Percentiles rank a stretch among this genome's conserved stretches.
phyloP scores from a whole-genome alignment of 2,113 vertebrate species.

The Asarcornis scutulata region DNA sequence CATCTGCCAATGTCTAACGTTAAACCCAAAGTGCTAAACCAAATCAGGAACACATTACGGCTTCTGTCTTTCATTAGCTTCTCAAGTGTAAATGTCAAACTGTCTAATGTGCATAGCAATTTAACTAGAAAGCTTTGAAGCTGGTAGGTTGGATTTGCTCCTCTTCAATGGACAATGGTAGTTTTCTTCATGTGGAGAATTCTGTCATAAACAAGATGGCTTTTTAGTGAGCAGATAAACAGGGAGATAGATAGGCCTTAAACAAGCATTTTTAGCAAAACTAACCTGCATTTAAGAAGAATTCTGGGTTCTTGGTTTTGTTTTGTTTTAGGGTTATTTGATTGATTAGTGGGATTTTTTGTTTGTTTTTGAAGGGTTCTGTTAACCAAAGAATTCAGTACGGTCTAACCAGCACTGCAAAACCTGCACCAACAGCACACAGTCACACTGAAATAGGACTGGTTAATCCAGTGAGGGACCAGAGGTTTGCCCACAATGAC shows the following conservation, averaged over 20 bases:
- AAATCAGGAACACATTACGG: neutral
- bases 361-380: neutral
- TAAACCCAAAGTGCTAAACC: constrained; percentile 83
- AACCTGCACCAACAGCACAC: neutral
- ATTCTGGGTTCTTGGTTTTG: neutral
- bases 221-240: neutral
- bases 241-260: neutral
- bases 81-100: neutral
- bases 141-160: neutral
- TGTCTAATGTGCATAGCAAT: neutral
- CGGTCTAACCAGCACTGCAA: neutral
- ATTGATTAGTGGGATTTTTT: neutral
- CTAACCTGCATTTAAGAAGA: neutral
- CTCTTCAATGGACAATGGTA: neutral
- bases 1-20: constrained; percentile 83
- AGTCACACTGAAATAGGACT: neutral
- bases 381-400: neutral
- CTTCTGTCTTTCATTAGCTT: neutral
- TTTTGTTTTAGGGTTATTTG: neutral
- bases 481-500: neutral
- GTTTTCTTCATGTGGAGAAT: neutral
- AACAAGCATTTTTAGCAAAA: neutral
- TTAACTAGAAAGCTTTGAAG: neutral
- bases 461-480: neutral
- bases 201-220: neutral